Base-by-base conservation (phyloP, 1,140 invertebrate species). In the Neodiprion virginianus region DNA sequence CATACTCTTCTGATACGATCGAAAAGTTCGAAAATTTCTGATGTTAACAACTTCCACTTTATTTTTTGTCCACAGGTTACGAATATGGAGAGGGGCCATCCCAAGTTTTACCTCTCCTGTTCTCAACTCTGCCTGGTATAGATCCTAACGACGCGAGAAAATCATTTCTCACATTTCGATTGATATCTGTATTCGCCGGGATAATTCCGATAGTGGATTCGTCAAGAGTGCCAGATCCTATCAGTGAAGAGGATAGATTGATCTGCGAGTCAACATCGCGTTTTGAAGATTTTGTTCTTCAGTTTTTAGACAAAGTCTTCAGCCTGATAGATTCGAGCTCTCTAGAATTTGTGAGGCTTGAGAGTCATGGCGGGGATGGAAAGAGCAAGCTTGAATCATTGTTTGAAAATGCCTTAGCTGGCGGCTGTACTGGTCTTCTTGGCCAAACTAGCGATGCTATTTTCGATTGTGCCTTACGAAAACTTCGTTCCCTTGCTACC, bases 71-170 rank as follows among this genome's bases (percentile, higher is more conserved):
- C 5, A 78, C 69, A 87, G 87, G 71, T 47, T 85, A 89, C 66
- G 89, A 88, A 73, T 96, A 93, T 85, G 90, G 93, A 8, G 94
- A 95, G 83, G 96, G 96, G 12, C 93, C 93, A 47, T 91, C 91
- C 0, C 94, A 97, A 81, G 92, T 97, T 0, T 89, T 98, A 5
- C 95, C 95, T 1, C 86, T 98, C 7, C 86, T 98, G 4, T 92
- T 95, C 79, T 91, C 92, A 1, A 90, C 94, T 1, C 85, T 98
- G 12, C 96, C 97, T 0, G 96, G 96, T 8, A 94, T 98, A 66
- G 96, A 99, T 88, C 93, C 95, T 0, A 99, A 98, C 82, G 97
- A 98, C 86, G 91, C 94, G 49, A 91, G 92, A 74, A 99, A 98
- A 82, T 95, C 92, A 75, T 89, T 96, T 79, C 91, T 94, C 48